Evolutionary conservation across 2,113 vertebrate species (phyloP), one percentile per base, ranked within the genome.

Genomic region (Oryzias celebensis): DNA sequence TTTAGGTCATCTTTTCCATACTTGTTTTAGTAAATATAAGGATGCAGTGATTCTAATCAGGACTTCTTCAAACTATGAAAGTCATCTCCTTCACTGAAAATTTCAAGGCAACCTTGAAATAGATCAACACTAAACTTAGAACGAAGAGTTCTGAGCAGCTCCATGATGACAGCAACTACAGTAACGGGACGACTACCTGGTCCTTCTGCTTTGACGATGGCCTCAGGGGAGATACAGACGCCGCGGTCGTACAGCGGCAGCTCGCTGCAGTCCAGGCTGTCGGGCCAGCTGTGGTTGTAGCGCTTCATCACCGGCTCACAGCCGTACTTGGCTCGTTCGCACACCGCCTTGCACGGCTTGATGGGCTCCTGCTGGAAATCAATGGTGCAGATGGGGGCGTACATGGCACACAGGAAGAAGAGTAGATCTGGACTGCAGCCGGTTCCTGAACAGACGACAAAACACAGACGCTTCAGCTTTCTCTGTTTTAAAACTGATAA

Each of bases 331-430:
- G 96, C 97, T 6, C 96, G 89, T 87, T 98, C 94, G 43, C 97
- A 99, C 66, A 99, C 96, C 0, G 96, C 94, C 88, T 96, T 96
- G 83, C 96, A 99, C 41, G 96, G 97, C 84, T 96, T 98, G 89
- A 99, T 98, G 75, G 96, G 97, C 75, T 99, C 96, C 4, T 97
- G 95, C 88, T 97, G 96, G 88, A 99, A 99, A 89, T 98, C 95
- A 51, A 97, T 95, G 85, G 97, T 97, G 92, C 97, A 99, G 88
- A 99, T 98, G 67, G 97, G 97, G 13, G 96, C 96, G 63, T 99
- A 99, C 97, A 99, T 98, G 62, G 97, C 96, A 70, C 97, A 99
- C 15, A 99, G 91, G 90, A 98, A 98, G 90, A 99, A 99, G 15
- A 96, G 94, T 45, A 98, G 88, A 58, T 95, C 97, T 0, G 93